phyloP scores from a whole-genome alignment of 1,140 invertebrate genomes.

The Aphelinus certus region DNA sequence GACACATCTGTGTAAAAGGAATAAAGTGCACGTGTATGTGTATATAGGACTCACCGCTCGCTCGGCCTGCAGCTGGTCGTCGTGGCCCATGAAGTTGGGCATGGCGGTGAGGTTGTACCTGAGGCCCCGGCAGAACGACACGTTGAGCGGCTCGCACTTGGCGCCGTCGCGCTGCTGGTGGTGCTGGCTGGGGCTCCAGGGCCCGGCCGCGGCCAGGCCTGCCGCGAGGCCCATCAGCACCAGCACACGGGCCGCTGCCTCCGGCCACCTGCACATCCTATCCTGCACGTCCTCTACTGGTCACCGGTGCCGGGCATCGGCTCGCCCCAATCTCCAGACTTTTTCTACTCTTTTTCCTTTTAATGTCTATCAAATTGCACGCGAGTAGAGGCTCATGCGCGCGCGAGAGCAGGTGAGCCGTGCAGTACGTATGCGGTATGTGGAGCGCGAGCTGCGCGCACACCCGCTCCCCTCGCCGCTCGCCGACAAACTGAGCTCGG shows the following conservation, averaged over 20 bases:
- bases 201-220: background rate
- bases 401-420: no score
- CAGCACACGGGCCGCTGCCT: background rate
- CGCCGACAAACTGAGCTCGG: conserved; percentile 1
- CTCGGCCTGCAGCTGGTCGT: conserved; percentile 78
- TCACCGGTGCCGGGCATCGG: no score
- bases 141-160: conserved; percentile 82
- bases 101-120: conserved; percentile 90
- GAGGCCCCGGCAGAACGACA: conserved; percentile 83
- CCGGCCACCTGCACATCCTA: no score
- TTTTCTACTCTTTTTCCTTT: no score
- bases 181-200: conserved; percentile 10
- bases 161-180: conserved; percentile 33
- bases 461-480: conserved; percentile 28
- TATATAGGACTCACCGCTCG: conserved; percentile 69
- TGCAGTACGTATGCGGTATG: no score
- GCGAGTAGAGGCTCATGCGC: no score
- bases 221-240: background rate
- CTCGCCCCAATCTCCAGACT: no score
- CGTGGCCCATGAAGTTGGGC: conserved; percentile 84
- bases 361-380: no score
- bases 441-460: background rate
- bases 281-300: no score
- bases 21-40: no score
- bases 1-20: background rate